These are phyloP conservation scores for Sminthopsis crassicaudata DNA, from an alignment of 2,113 vertebrate species.

Conservation along the genomic window DNA sequence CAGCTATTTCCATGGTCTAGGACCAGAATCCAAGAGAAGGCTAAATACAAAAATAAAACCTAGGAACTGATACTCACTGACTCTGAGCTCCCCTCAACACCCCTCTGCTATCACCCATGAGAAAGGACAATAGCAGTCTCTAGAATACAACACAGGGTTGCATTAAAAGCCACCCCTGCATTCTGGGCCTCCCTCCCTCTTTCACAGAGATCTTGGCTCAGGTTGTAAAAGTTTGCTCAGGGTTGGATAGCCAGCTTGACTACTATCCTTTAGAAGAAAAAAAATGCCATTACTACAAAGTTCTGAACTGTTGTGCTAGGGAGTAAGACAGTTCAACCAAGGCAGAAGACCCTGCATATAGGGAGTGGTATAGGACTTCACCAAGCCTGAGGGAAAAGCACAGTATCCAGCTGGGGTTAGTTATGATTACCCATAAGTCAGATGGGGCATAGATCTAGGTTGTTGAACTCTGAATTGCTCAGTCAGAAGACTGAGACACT, in stretches of 20 bases:
- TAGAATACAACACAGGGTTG: neutral
- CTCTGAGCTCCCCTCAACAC: neutral
- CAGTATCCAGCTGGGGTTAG: neutral
- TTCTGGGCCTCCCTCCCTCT: neutral
- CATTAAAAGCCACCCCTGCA: neutral
- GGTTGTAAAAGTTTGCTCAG: neutral
- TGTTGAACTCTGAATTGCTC: neutral
- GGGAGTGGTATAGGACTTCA: neutral
- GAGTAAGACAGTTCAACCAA: neutral
- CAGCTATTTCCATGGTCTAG: neutral
- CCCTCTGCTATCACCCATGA: neutral
- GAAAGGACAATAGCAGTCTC: neutral
- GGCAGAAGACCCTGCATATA: neutral
- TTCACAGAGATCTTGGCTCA: neutral
- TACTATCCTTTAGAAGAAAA: neutral
- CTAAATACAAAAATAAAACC: neutral
- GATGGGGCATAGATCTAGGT: neutral
- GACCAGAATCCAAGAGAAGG: neutral
- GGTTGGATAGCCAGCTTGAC: neutral
- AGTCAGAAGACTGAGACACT: neutral
- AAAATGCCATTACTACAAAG: neutral
- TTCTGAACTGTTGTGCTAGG: too few species aligned
- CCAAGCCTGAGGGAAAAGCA: neutral
- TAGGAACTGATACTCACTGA: neutral
- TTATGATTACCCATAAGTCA: neutral